These are phyloP conservation scores for Catamblyrhynchus diadema DNA, from an alignment of 2,797 vertebrate species.

Conservation along the genomic window DNA sequence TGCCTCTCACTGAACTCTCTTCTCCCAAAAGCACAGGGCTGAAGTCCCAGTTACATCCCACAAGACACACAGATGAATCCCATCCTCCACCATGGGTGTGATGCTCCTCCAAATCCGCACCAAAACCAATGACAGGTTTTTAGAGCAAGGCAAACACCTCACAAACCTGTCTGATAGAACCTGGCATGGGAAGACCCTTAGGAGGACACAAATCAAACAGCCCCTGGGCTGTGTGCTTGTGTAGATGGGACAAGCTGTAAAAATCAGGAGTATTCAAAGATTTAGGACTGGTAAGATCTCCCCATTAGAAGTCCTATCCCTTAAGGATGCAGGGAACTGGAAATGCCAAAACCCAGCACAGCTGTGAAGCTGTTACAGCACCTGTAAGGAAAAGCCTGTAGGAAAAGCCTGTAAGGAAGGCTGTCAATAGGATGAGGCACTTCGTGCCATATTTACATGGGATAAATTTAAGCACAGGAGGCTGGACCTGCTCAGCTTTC, in stretches of 20 bases:
- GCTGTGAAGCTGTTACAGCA: neutral
- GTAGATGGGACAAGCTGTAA: neutral
- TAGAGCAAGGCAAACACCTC: neutral
- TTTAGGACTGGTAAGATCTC: neutral
- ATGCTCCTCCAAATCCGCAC: neutral
- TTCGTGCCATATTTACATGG: neutral
- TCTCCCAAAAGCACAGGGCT: neutral
- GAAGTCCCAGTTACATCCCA: neutral
- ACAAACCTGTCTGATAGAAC: rapidly evolving
- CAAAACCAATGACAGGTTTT: neutral
- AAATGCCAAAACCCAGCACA: neutral
- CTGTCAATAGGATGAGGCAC: neutral
- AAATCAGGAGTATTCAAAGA: neutral
- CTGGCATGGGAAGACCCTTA: rapidly evolving
- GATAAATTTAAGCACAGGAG: neutral
- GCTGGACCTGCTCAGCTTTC: neutral
- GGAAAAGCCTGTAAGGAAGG: neutral
- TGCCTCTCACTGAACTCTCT: rapidly evolving
- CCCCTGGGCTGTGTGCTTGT: neutral
- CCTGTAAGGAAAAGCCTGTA: no score
- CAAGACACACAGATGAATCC: neutral
- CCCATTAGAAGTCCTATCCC: neutral
- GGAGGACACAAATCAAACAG: neutral
- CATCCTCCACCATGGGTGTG: rapidly evolving
- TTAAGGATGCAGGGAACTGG: neutral